Evolutionary conservation across 1,140 invertebrate genomes (phyloP), one percentile per base, ranked within the genome.

Genomic region (Drosophila obscura): DNA sequence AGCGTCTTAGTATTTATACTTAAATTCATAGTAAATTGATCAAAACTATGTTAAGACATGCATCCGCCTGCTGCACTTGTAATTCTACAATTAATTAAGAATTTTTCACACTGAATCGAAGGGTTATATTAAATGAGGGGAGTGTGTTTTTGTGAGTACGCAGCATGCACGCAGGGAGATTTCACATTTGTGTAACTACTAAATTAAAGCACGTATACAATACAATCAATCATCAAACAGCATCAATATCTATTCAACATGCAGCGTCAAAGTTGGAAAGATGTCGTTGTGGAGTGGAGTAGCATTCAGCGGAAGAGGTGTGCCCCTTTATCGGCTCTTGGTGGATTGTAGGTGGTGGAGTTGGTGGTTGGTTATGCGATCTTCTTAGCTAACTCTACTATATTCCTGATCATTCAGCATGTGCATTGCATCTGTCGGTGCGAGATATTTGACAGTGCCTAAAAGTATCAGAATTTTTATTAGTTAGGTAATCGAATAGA

Each of bases 401-500:
- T 90, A 91, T 68, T 91, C 90, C 80, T 87, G 90, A 48, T 92
- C 92, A 78, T 92, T 88, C 60, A 92, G 81, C 93, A 94, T 93
- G 72, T 93, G 91, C 79, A 94, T 93, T 59, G 94, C 94, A 83
- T 94, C 94, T 69, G 92, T 93, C 59, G 93, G 93, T 84, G 93
- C 93, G 75, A 93, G 93, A 84, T 94, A 94, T 85, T 92, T 93
- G 75, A 90, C 90, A 72, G 87, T 89, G 77, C 83, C 90, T 91
- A 90, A 71, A 91, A 91, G 55, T 77, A 83, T 69, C 51, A 49
- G 58, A 68, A 82, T 9, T 62, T 50, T 48, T 4, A 67, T 88
- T 82, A 85, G 75, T 76, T 50, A 50, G 45, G 55, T 28, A 53
- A 15, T 45, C 11, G 11, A 45, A 41, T 9, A 11, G 5, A 28